Percentiles rank a stretch among this genome's conserved stretches.
Conservation (phyloP, 1,140 invertebrate genomes). For the Lerema accius region DNA sequence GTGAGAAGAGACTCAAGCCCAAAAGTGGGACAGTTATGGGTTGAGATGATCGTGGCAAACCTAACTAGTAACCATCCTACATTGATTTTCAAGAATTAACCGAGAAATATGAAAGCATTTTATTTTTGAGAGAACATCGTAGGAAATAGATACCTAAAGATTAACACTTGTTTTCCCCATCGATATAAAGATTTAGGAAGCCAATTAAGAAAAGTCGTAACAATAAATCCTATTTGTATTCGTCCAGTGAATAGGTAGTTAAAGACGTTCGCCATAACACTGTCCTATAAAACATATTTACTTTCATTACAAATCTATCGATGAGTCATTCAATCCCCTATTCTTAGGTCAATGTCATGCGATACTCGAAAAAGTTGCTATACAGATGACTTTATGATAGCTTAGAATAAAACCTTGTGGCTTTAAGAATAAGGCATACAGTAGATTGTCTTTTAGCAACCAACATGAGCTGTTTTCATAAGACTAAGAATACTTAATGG, state of each 20-base stretch:
- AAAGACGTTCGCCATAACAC: conserved; percentile 11
- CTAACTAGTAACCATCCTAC: no score
- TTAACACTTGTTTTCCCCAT: not conserved
- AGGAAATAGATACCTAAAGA: no score
- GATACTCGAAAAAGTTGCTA: conserved; percentile 34
- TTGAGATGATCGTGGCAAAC: no score
- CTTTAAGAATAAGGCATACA: conserved; percentile 6
- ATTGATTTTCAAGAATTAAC: no score
- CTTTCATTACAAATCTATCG: conserved; percentile 29
- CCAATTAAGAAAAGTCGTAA: conserved; percentile 3
- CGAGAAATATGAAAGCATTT: no score
- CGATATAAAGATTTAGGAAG: not conserved
- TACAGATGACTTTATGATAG: not conserved
- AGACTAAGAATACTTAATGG: conserved; percentile 49
- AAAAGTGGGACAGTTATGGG: no score
- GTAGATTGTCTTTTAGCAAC: not conserved
- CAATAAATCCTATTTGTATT: conserved; percentile 13
- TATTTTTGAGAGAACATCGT: no score
- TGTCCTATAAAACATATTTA: conserved; percentile 31
- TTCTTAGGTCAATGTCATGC: conserved; percentile 48
- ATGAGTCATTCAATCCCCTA: conserved; percentile 49
- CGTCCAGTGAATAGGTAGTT: conserved; percentile 12
- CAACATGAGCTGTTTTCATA: conserved; percentile 17
- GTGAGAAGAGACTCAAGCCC: no score
- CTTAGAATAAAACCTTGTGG: conserved; percentile 20